phyloP scores from a whole-genome alignment of 2,113 vertebrate genomes.

The Perca schrenkii region DNA sequence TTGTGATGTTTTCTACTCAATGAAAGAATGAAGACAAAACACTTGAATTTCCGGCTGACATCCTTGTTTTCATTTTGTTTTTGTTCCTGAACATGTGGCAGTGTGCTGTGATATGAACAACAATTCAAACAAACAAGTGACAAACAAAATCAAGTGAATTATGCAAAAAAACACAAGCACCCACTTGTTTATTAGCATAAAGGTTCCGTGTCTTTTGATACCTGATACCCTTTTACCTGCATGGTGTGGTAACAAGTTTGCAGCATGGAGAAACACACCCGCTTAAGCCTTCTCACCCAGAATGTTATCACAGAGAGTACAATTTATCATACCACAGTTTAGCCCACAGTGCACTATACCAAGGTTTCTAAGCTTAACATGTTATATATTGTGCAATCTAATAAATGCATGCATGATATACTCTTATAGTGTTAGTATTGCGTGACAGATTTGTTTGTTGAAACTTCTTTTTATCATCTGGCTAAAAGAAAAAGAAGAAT shows the following conservation, averaged over 20 bases:
- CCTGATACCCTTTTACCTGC: conserved; percentile 32
- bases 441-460: conserved; percentile 15
- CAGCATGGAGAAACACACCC: background rate
- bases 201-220: background rate
- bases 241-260: background rate
- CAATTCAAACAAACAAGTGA: background rate
- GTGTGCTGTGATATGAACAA: background rate
- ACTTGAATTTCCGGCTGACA: background rate
- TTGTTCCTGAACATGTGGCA: background rate
- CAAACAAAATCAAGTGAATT: background rate
- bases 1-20: background rate
- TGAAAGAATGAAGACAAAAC: conserved; percentile 4
- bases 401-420: background rate
- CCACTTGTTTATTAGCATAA: background rate
- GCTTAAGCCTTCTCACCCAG: conserved; percentile 28
- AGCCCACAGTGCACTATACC: background rate
- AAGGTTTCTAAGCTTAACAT: background rate
- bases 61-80: background rate
- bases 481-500: conserved; percentile 9
- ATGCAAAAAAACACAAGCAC: conserved; percentile 5
- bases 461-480: conserved; percentile 32
- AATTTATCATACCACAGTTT: background rate
- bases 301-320: background rate
- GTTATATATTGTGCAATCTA: background rate
- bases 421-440: background rate